Percentiles rank a stretch among this genome's conserved stretches.
phyloP scores from a whole-genome alignment of 2,113 vertebrate species.

The Prolemur simus region DNA sequence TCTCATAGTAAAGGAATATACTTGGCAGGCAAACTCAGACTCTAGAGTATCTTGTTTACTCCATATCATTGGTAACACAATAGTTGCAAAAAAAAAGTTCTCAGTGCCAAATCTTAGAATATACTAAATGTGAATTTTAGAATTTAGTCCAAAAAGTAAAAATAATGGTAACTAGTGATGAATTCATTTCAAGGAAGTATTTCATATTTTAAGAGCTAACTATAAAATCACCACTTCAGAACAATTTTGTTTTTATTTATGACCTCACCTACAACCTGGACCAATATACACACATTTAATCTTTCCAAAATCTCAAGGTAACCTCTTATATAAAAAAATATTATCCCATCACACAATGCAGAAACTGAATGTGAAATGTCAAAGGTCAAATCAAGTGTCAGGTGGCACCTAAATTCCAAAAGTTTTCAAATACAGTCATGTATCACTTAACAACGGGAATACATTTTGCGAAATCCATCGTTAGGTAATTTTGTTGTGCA shows the following conservation, averaged over 20 bases:
- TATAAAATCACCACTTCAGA: conserved; percentile 19
- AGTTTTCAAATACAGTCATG: conserved; percentile 4
- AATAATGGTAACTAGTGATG: conserved; percentile 13
- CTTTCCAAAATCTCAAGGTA: conserved; percentile 44
- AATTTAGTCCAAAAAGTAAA: conserved; percentile 27
- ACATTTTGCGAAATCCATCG: background rate
- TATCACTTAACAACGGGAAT: background rate
- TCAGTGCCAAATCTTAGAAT: conserved; percentile 6
- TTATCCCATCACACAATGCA: background rate
- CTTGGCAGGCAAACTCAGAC: conserved; percentile 27
- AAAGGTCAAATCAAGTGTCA: background rate
- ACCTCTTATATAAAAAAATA: conserved; percentile 30
- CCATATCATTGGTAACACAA: background rate
- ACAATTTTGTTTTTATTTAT: conserved; percentile 50
- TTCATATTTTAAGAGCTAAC: conserved; percentile 4
- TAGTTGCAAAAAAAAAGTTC: background rate
- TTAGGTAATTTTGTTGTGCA: background rate
- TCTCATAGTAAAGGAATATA: conserved; percentile 11
- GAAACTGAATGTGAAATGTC: conserved; percentile 41
- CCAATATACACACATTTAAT: background rate
- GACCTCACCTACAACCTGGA: background rate
- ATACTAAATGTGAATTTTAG: background rate
- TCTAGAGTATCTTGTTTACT: background rate
- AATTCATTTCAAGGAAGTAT: conserved; percentile 53
- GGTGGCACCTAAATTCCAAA: conserved; percentile 15